These are phyloP conservation scores for Microhierax caerulescens DNA, from an alignment of 2,797 vertebrate genomes.

Conservation along the genomic window DNA sequence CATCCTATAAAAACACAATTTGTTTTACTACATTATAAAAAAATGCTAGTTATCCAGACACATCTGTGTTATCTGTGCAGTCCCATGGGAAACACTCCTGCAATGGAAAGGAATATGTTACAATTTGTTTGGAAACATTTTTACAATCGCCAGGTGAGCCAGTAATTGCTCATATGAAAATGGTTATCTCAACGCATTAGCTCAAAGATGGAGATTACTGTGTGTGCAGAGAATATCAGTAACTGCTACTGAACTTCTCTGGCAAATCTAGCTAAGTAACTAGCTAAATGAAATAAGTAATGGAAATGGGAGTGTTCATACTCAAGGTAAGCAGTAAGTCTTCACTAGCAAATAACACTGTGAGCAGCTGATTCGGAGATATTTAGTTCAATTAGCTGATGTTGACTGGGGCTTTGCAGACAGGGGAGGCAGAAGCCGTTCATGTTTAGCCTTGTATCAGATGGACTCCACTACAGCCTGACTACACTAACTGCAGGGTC, in stretches of 20 bases:
- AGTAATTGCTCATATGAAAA: conserved; percentile 45
- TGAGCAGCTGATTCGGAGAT: background rate
- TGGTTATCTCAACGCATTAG: background rate
- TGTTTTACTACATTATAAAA: conserved; percentile 45
- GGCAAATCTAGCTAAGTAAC: background rate
- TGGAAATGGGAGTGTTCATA: background rate
- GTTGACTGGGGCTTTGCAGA: fast-evolving
- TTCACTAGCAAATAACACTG: background rate
- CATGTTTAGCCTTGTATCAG: background rate
- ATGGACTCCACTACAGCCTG: background rate
- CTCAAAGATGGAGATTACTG: background rate
- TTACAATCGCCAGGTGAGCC: conserved; percentile 51
- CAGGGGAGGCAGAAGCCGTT: background rate
- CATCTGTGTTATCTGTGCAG: background rate
- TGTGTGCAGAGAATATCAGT: background rate
- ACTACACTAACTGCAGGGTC: background rate
- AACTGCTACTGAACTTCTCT: background rate
- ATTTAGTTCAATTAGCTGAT: fast-evolving
- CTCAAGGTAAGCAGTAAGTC: background rate
- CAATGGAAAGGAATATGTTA: conserved; percentile 18
- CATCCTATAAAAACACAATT: conserved; percentile 56
- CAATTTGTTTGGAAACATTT: conserved; percentile 49
- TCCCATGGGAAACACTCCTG: background rate
- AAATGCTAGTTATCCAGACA: conserved; percentile 29
- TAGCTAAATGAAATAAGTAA: background rate